phyloP scores from a whole-genome alignment of 2,797 vertebrate species.

The Alauda arvensis region DNA sequence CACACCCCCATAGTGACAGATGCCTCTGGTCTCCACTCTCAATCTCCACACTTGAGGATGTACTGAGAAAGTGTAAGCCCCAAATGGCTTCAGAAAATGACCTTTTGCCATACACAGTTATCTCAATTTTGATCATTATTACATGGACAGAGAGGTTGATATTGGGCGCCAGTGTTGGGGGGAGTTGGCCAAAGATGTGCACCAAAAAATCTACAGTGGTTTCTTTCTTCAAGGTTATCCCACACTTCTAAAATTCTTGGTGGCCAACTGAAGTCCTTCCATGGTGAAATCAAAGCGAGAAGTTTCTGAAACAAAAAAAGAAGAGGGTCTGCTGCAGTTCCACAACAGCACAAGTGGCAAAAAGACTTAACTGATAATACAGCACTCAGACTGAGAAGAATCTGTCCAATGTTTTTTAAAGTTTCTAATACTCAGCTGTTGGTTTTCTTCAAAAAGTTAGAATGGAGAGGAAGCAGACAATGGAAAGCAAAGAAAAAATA shows the following conservation, averaged over 20 bases:
- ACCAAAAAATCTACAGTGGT: not conserved
- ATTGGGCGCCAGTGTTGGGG: fast-evolving
- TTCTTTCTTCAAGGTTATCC: conserved; percentile 19
- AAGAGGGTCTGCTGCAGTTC: not conserved
- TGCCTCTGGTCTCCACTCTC: not conserved
- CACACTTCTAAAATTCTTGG: not conserved
- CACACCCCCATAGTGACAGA: not conserved
- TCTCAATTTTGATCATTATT: conserved; percentile 18
- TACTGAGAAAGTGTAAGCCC: not conserved
- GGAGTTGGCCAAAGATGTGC: not conserved
- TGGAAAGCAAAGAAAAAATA: not conserved
- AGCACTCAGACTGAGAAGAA: not conserved
- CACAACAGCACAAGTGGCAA: not conserved
- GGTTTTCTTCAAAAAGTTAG: not conserved
- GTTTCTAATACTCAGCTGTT: not conserved
- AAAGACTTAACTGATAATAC: not conserved
- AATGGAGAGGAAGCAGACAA: not conserved
- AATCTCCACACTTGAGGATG: not conserved
- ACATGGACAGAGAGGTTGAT: not conserved
- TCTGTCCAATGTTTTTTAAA: not conserved
- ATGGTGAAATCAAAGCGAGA: not conserved
- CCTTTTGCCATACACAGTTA: not conserved
- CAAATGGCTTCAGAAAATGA: not conserved
- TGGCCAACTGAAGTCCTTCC: not conserved
- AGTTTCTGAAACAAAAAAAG: conserved; percentile 41